phyloP scores from a whole-genome alignment of 2,113 vertebrate genomes.

The Puntigrus tetrazona region DNA sequence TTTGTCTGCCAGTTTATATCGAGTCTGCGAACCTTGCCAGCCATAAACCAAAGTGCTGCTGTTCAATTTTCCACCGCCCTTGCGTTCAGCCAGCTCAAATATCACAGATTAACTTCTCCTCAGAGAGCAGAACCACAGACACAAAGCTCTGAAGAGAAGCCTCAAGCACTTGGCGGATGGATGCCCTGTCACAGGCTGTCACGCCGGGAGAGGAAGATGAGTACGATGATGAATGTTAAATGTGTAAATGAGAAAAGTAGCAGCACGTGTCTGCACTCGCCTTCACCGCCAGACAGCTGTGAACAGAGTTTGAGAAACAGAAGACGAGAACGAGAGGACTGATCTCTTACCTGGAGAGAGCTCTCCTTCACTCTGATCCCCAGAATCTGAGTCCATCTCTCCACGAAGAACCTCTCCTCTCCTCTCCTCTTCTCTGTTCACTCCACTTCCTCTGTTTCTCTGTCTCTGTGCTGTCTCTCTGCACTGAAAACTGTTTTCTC shows the following conservation, averaged over 20 bases:
- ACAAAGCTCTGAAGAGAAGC: neutral
- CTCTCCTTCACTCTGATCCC: slow-evolving; percentile 94
- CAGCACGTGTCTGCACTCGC: slow-evolving; percentile 66
- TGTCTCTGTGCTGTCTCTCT: slow-evolving; percentile 52
- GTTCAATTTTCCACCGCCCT: neutral
- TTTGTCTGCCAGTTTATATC: neutral
- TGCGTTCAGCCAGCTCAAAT: neutral
- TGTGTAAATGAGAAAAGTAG: slow-evolving; percentile 66
- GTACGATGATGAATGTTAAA: slow-evolving; percentile 42
- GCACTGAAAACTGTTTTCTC: slow-evolving; percentile 63
- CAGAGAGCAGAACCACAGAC: neutral
- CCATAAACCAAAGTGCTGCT: slow-evolving; percentile 15
- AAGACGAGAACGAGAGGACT: neutral
- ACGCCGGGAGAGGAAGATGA: neutral
- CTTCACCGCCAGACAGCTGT: slow-evolving; percentile 35
- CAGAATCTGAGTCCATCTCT: slow-evolving; percentile 96
- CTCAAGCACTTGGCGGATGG: neutral
- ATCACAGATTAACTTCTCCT: neutral
- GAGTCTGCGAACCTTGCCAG: slow-evolving; percentile 1
- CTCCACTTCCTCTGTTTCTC: slow-evolving; percentile 43
- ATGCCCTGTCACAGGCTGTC: neutral
- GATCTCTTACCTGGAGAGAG: slow-evolving; percentile 83
- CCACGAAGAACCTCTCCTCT: slow-evolving; percentile 60
- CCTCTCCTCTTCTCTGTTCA: slow-evolving; percentile 49
- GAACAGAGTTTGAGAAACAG: neutral